Base-by-base conservation (phyloP, 2,888 invertebrate species). In the Pseudococcus longispinus region DNA sequence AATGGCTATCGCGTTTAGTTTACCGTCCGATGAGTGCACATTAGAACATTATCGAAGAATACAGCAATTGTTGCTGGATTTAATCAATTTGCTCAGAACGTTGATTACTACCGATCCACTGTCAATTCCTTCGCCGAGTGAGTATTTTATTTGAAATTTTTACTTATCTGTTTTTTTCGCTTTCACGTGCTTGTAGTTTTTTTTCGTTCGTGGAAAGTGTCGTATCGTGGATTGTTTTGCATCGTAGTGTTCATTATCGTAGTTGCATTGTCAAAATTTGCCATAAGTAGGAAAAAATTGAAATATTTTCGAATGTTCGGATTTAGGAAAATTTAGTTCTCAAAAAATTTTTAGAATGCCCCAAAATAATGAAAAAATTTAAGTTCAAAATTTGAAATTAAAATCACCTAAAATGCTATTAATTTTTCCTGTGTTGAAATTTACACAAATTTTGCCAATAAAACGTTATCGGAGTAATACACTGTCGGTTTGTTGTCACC, bases 1-100 rank as follows among this genome's bases (percentile, higher is more conserved):
- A 83, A 87, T 87, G 87, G 87, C 87, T 23, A 87, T 87, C 20
- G 83, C 87, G 74, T 87, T 87, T 51, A 70, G 42, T 74, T 77
- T 87, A 42, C 87, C 87, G 18, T 84, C 84, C n/a, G 87, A 87
- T 20, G 84, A 83, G 44, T 32, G n/a, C 15, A 84, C 87, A 0
- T 32, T 84, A 23, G 87, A 87, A 4, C 87, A 87, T 23, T 87
- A 87, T 51, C 15, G 84, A 70, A 37, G 83, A 26, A 87, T 87
- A 20, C 87, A 87, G 65, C 87, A 87, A 29, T 46, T 87, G 11
- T 46, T 87, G 83, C 18, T 87, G n/a, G 87, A 87, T 70, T 32
- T 87, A 18, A 84, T 70, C 9, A 70, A 46, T 26, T 26, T 87
- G n/a, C 44, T 87, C 2, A 55, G 87, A 26, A 60, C 65, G 11